These are phyloP conservation scores for Phrynosoma blainvillii DNA, from an alignment of 2,113 vertebrate species.

Conservation along the genomic window DNA sequence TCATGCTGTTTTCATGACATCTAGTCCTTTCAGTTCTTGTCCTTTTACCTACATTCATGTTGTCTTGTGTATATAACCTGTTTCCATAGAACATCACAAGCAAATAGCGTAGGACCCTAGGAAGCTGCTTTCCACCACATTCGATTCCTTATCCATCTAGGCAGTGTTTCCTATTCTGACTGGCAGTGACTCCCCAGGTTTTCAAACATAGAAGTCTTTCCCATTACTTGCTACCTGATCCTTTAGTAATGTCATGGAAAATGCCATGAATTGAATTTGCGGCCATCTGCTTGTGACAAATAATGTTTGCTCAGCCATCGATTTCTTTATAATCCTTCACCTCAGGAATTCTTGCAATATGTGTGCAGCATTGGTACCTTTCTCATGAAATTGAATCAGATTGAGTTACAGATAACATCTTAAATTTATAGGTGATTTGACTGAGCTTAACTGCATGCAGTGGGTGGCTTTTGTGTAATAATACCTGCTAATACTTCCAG, in stretches of 20 bases:
- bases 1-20: no score
- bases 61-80: not conserved
- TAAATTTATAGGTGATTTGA: conserved; percentile 40
- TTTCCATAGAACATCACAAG: not conserved
- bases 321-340: no score
- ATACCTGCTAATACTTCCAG: not conserved
- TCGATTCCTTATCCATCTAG: not conserved
- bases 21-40: not conserved
- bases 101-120: not conserved
- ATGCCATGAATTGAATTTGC: not conserved
- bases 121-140: not conserved
- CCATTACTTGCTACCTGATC: not conserved
- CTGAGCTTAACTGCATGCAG: conserved; percentile 30
- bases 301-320: no score
- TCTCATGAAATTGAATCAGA: not conserved
- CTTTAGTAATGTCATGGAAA: not conserved
- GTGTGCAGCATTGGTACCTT: no score
- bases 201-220: not conserved
- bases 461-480: conserved; percentile 18
- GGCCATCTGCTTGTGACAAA: not conserved
- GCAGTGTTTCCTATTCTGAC: not conserved
- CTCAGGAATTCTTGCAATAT: not conserved
- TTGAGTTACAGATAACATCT: conserved; percentile 53
- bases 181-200: no score
- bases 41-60: not conserved